These are phyloP conservation scores for Venusia cambrica DNA, from an alignment of 2,888 invertebrate species.

Conservation along the genomic window DNA sequence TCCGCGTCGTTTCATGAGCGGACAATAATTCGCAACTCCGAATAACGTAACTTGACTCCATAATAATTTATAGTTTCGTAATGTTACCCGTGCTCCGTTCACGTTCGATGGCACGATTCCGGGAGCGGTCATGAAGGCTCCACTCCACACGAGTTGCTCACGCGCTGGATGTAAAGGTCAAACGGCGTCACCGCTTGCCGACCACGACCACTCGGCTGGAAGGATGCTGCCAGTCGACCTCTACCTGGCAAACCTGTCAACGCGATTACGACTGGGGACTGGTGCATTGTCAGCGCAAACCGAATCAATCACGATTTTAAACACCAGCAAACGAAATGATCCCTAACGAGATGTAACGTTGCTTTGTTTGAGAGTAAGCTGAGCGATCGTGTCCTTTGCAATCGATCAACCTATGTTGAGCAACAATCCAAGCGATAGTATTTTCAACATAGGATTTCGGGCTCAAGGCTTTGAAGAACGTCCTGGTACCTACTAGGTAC, in stretches of 20 bases:
- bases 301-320: conserved; percentile 12
- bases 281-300: conserved; percentile 8
- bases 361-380: too few species aligned
- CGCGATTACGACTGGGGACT: conserved; percentile 25
- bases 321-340: conserved; percentile 3
- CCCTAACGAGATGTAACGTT: too few species aligned
- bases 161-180: conserved; percentile 43
- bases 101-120: conserved; percentile 72
- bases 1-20: conserved; percentile 29
- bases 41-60: conserved; percentile 74
- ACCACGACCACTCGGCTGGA: conserved; percentile 15
- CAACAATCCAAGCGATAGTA: too few species aligned
- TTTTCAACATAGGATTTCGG: too few species aligned
- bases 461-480: too few species aligned
- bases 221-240: conserved; percentile 30
- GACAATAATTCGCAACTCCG: conserved; percentile 60
- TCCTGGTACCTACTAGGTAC: too few species aligned
- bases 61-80: conserved; percentile 78
- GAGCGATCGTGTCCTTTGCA: too few species aligned
- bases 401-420: too few species aligned
- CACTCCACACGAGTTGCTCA: too few species aligned
- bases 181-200: conserved; percentile 31
- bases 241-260: conserved; percentile 30
- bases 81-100: conserved; percentile 65
- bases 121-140: conserved; percentile 56